Evolutionary conservation across 2,888 invertebrate species (phyloP), one percentile per base, ranked within the genome.

Genomic region (Dilophus febrilis): DNA sequence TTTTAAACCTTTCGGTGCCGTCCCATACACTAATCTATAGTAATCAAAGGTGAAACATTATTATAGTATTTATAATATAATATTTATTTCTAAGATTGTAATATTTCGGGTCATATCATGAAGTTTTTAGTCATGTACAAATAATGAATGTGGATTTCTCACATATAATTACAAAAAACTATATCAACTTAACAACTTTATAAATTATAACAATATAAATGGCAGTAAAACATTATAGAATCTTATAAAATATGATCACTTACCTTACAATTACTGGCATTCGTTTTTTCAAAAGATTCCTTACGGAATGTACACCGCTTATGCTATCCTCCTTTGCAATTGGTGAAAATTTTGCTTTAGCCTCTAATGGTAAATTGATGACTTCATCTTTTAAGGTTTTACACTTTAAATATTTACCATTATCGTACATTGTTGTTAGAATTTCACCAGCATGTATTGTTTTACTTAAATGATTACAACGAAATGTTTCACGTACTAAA

Each of bases 251-350:
- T 22, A 22, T 6, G 22, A 22, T 22, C 12, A 51, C 55, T 53
- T 44, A 63, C 63, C 91, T 73, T 13, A 94, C 91, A 47, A 90
- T 90, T 47, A 94, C 70, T 22, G 94, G 94, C 65, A 94, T 71
- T 47, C 92, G 72, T 62, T 92, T 94, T 47, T 81, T 77, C 41
- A 92, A 65, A 47, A 94, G 67, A 52, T 87, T 90, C 55, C 81
- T 77, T 13, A 90, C 86, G 46, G 85, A 84, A 61, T 94, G 92
- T 14, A 92, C 92, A 17, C 92, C 92, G 56, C 88, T 86, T 47
- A 94, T 90, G 64, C 88, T 90, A 53, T 88, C 88, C 60, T 88
- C 86, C 53, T 86, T 78, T 45, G 92, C 92, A 41, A 94, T 69
- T 36, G 88, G 86, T 51, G 90, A 91, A 65, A 94, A 91, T 54